phyloP scores from a whole-genome alignment of 2,888 invertebrate species.

The Rhynchonema sp. region DNA sequence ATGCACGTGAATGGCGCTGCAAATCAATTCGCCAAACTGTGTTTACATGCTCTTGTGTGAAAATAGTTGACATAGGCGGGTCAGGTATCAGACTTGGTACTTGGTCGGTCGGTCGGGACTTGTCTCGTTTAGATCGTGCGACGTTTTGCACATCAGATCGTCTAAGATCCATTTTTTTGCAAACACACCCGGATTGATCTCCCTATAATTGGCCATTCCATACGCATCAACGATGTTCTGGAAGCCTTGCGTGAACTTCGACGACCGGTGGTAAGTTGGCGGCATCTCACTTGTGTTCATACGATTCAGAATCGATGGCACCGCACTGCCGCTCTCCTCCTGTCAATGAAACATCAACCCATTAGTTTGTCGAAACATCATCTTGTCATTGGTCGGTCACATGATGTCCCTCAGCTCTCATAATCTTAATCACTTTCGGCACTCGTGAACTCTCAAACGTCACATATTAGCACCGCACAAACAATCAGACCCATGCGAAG shows the following conservation, averaged over 20 bases:
- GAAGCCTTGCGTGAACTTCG: constrained; percentile 86
- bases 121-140: too few relatives aligned
- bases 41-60: background rate
- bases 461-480: too few relatives aligned
- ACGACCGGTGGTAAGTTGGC: constrained; percentile 86
- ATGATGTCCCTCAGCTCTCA: too few relatives aligned
- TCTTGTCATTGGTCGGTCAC: too few relatives aligned
- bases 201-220: constrained; percentile 81
- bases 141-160: background rate
- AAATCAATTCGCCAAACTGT: constrained; percentile 6
- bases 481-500: too few relatives aligned
- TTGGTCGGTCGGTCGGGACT: too few relatives aligned
- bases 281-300: constrained; percentile 74
- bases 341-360: too few relatives aligned
- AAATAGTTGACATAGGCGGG: too few relatives aligned
- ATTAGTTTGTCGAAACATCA: too few relatives aligned
- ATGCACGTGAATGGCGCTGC: constrained; percentile 82
- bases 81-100: too few relatives aligned
- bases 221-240: constrained; percentile 88
- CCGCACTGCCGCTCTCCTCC: constrained; percentile 80
- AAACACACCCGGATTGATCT: constrained; percentile 81
- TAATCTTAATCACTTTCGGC: too few relatives aligned
- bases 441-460: too few relatives aligned
- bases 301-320: constrained; percentile 83
- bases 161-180: background rate